Evolutionary conservation across 2,888 invertebrate genomes (phyloP).

Genomic region (Cheilosia urbana): DNA sequence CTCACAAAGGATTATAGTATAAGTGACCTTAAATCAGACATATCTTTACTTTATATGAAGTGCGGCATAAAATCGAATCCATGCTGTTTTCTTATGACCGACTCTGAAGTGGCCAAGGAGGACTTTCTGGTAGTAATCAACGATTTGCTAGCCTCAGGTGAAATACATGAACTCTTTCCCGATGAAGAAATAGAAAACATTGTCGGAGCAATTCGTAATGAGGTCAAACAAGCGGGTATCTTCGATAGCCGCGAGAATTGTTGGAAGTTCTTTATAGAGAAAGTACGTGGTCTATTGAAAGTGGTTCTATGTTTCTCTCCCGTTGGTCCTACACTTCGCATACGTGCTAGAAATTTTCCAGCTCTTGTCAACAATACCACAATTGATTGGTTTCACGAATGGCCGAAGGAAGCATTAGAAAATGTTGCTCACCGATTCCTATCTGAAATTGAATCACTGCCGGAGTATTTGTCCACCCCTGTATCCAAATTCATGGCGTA

Average conservation of each 20-base stretch:
- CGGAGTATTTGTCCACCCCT: constrained; percentile 85
- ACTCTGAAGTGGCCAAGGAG: constrained; percentile 95
- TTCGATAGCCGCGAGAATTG: constrained; percentile 95
- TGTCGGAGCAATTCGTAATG: constrained; percentile 89
- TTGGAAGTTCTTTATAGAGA: constrained; percentile 97
- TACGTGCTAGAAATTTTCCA: constrained; percentile 96
- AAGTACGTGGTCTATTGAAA: constrained; percentile 91
- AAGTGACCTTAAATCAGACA: constrained; percentile 90
- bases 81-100: constrained; percentile 95
- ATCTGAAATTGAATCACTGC: constrained; percentile 87
- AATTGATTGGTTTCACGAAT: constrained; percentile 98
- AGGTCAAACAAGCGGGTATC: constrained; percentile 92
- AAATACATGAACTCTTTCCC: constrained; percentile 94
- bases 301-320: constrained; percentile 96
- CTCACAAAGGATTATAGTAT: constrained; percentile 95
- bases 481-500: constrained; percentile 95
- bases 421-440: constrained; percentile 95
- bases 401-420: constrained; percentile 95
- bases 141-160: constrained; percentile 96
- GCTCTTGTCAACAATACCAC: constrained; percentile 96
- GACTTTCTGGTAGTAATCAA: constrained; percentile 95
- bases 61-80: constrained; percentile 93
- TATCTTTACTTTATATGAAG: constrained; percentile 92
- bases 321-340: constrained; percentile 93
- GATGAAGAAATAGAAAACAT: constrained; percentile 97